Conservation (phyloP, 2,797 vertebrate genomes). For the Xiphorhynchus erythropygius region DNA sequence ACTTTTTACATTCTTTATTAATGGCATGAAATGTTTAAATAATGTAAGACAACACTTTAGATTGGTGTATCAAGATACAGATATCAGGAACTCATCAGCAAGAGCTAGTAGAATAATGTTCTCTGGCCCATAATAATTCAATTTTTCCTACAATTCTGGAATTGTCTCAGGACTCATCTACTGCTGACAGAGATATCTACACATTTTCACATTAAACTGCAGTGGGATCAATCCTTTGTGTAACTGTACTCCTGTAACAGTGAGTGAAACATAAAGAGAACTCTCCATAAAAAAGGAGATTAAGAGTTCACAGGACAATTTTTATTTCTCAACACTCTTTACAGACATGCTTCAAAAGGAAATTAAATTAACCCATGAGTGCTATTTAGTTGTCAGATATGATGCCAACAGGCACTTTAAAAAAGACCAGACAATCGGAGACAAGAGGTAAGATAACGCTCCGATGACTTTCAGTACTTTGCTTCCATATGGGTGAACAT, state of each 20-base stretch:
- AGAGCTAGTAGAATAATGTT: neutral
- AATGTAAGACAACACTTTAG: neutral
- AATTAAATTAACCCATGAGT: neutral
- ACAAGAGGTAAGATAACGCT: neutral
- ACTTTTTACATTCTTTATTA: neutral
- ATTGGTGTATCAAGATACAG: neutral
- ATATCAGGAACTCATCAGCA: neutral
- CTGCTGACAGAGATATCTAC: neutral
- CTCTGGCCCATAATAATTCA: neutral
- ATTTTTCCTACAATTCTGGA: neutral
- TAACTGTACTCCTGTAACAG: neutral
- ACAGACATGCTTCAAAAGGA: neutral
- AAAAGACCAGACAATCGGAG: neutral
- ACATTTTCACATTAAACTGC: neutral
- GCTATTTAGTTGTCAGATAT: neutral
- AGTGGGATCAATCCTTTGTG: neutral
- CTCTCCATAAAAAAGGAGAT: neutral
- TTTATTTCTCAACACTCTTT: neutral
- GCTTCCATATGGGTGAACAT: accelerated
- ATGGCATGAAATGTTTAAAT: neutral
- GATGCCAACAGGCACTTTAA: neutral
- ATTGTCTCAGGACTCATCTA: neutral
- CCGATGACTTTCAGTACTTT: neutral
- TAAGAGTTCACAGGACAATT: neutral
- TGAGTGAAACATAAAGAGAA: neutral